Base-by-base conservation (phyloP, 2,797 vertebrate genomes). In the Galaxias olidus region DNA sequence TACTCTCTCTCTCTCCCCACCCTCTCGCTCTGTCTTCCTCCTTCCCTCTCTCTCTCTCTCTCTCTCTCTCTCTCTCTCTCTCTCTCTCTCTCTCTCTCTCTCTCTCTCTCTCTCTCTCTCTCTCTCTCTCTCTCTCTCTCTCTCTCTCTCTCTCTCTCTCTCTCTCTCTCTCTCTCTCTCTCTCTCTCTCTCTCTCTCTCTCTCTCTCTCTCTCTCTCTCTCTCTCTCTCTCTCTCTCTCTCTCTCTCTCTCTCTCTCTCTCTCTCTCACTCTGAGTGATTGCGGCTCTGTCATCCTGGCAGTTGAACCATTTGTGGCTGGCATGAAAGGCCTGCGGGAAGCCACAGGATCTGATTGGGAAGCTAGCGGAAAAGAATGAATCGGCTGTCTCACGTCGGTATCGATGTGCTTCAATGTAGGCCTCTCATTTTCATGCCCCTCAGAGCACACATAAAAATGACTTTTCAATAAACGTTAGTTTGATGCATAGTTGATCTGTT, bases 311-410 rank as follows among this genome's bases (percentile, higher is more conserved):
- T 88, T 89, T 90, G 89, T 81, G 80, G 76, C 78, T 85, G 79
- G 84, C 80, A 82, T 86, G 87, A 90, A 85, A 83, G 30, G 86
- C 89, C 90, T 83, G 86, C 87, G 86, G 90, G 90, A 82, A 87
- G 82, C 79, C 82, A 80, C 80, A 65, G 78, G 86, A 87, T 86
- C 90, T 90, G 88, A 91, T 91, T 91, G 88, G 86, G 89, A 88
- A 89, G 89, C 80, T 81, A 82, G 60, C 71, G 80, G 73, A 13
- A 18, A 20, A 50, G 55, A 59, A 59, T 63, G 62, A 75, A 74
- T 78, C 77, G 73, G 78, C 73, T 75, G 65, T 68, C 65, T 78
- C 77, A 59, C 69, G 30, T 59, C 73, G 63, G 76, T 85, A 84
- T 86, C 86, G 85, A 87, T 82, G 85, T 76, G 76, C 75, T 79